Evolutionary conservation across 92 coral and sea anemone species (phyloP), one percentile per base, ranked within the genome.

Genomic region (Epizoanthus illoricatus): DNA sequence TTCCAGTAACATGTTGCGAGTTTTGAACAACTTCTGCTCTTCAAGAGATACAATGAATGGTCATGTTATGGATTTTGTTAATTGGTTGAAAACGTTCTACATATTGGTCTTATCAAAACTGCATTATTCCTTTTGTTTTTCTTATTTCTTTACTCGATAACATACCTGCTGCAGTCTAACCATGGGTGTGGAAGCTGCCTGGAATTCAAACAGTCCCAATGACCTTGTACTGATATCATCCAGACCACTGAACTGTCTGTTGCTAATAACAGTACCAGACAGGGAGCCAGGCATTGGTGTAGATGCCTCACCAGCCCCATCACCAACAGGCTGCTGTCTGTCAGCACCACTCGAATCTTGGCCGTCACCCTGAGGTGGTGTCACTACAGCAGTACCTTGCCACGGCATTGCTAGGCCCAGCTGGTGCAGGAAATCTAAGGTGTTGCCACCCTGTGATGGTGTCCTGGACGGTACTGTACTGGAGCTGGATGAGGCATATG

Each of bases 141-240:
- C n/a, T 21, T 8, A 65, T 3, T 24, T 24, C 71, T 28, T 41
- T 65, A 28, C 10, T 67, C 36, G 6, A 2, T 67, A 5, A 6
- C 11, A 67, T 39, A 67, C 72, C 72, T 62, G 60, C 24, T 63
- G 82, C 6, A 13, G 82, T 42, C 89, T 86, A 33, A 90, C 87
- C 97, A 93, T 88, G 47, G 97, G 97, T 52, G 97, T 93, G 20
- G 97, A 93, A 17, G 97, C 86, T 55, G 92, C 92, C 80, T 91
- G 88, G 33, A 91, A 88, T 2, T 93, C 89, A 75, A 88, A 90
- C 60, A 79, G 88, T 63, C 89, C 86, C 6, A 89, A 59, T 7
- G 93, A 87, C 56, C 78, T 81, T n/a, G 49, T 81, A 73, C 86
- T 76, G 8, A 64, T 81, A 57, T 76, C 80, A 20, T 87, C 94